Evolutionary conservation across 92 coral and sea anemone species (phyloP), one percentile per base, ranked within the genome.

Genomic region (Diadumene lineata): DNA sequence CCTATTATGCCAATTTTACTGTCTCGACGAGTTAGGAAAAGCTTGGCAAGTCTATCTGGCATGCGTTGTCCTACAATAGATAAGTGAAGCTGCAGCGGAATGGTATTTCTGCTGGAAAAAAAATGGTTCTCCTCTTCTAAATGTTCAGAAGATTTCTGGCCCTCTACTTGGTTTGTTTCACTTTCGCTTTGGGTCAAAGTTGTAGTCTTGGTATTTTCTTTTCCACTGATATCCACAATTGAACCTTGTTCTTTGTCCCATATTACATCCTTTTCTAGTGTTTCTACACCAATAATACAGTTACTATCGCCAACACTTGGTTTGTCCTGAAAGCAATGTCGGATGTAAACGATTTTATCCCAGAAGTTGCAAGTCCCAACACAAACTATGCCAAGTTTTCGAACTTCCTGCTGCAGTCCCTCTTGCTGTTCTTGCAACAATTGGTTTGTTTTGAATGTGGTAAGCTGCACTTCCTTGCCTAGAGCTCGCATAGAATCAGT

Each of bases 291-390:
- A 21, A 72, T 8, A 32, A 61, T 56, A 3, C 53, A 61, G 38
- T 72, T 46, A 55, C 66, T 72, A 33, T 72, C 77, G 24, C 64
- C 55, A 25, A 28, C 13, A 19, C 50, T 34, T 7, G 77, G 77
- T 72, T 32, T 56, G 6, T 72, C 77, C 1, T 57, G 17, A 31
- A 72, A 31, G 50, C 33, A 72, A 27, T 72, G 77, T 32, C 63
- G 57, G 32, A 72, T 56, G 33, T 72, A 72, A 0, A 72, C 77
- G 7, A 72, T 72, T 34, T 72, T 72, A 38, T 72, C 66, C 66
- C 77, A 56, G 66, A 51, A 31, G 66, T 72, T 56, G 31, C 66
- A 31, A 33, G 57, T n/a, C 15, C 77, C 77, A 9, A 43, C 77
- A 38, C 77, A 72, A n/a, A 72, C 48, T 10, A 72, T 72, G 11